Evolutionary conservation across 2,888 invertebrate genomes (phyloP), one percentile per base, ranked within the genome.

Genomic region (Lasius fuliginosus): DNA sequence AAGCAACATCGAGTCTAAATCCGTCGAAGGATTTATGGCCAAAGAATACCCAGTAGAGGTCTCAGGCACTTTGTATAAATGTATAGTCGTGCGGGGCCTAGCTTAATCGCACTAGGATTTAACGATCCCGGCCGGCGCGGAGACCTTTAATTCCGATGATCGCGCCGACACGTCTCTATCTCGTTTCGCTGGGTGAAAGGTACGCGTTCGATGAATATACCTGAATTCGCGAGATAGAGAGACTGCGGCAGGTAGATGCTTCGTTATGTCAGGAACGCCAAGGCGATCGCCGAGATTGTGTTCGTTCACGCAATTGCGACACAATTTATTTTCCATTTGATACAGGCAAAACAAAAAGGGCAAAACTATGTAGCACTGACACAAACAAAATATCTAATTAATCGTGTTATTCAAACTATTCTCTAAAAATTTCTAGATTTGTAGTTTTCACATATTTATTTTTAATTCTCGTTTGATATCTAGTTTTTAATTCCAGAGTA

Each of bases 91-190:
- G 84, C 58, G 42, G 33, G 30, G 58, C 64, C 82, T 83, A 82
- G 84, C 82, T 86, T 90, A 89, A 90, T 91, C 90, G 90, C 88
- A 87, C 89, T 91, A 90, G 90, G 87, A 92, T 92, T 92, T 92
- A 91, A 92, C 91, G 89, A 92, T 88, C 86, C 86, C 67, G 89
- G 91, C 88, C 88, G 88, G 87, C 85, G 64, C 82, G 84, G 87
- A 92, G 91, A 90, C 92, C 92, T 92, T 92, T 92, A 92, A 92
- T 92, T 91, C 89, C 91, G 88, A 89, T 87, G 91, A 90, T 86
- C 91, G 74, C 68, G 86, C 89, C 90, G 91, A 91, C 90, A 87
- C 90, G 87, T 90, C 91, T 91, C 90, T 87, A 90, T 90, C 91
- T 87, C 83, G 67, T 64, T 81, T 82, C 62, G 83, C 79, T 82